Evolutionary conservation across 2,797 vertebrate genomes (phyloP), one percentile per base, ranked within the genome.

Genomic region (Austrolebias charrua): DNA sequence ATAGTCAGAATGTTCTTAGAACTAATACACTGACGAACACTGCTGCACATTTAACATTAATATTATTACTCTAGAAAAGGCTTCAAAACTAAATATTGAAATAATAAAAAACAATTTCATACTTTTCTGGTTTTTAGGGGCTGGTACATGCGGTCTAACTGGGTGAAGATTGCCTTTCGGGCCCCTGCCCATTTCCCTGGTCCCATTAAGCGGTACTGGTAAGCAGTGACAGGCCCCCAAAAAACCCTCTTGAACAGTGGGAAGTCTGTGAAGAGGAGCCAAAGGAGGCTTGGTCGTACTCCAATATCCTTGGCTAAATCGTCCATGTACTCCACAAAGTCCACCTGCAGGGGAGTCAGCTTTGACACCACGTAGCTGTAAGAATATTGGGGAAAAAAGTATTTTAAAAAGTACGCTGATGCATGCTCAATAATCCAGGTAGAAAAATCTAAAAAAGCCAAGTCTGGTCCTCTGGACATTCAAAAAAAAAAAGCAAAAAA

Each of bases 281-380:
- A 53, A 13, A 82, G 76, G 16, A 94, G 35, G 53, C 64, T 92
- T 49, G 94, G 94, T 50, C 80, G 89, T 13, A 79, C 92, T 0
- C 92, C 94, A 5, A 92, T 14, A 67, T 91, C 80, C 13, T 82
- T 84, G 11, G 94, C 93, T 0, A 96, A 4, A 0, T 95, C 88
- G 0, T 96, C 95, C 95, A 95, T 94, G 85, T 93, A 94, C 1
- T 82, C 62, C 8, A 95, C 20, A 19, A 92, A 95, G 71, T 95
- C 93, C 64, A 88, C 92, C 57, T 95, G 95, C 56, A 96, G 87
- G 3, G 95, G 94, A 5, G 92, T 89, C 50, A 91, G 83, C 79
- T 75, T 93, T 65, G 93, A 95, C 5, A 83, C 82, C 61, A 92
- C 88, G 4, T 92, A 95, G 84, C 95, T 96, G 77, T 11, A 19